Base-by-base conservation (phyloP, 1,140 invertebrate species). In the Drosophila varians region DNA sequence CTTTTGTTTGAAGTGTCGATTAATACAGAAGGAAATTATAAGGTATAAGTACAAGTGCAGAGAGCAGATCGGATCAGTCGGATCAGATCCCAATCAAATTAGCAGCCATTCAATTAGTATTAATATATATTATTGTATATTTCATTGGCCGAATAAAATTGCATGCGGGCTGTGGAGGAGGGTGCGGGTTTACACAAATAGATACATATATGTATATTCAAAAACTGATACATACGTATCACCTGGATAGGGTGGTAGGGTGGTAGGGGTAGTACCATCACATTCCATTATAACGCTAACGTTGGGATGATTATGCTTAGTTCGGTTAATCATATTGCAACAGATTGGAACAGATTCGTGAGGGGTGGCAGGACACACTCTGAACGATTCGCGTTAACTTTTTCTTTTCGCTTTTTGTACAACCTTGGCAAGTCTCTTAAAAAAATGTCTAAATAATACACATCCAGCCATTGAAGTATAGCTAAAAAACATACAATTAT, bases 181-280 rank as follows among this genome's bases (percentile, higher is more conserved):
- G 45, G 68, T 71, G 65, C 65, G 45, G 42, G 31, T 31, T 31
- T 31, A 68, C 66, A 68, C 62, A 66, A 18, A 42, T 47, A 25
- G 21, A 47, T 40, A 38, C 19, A 23, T 53, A 18, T 23, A 28
- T 49, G 5, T 53, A 65, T 66, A 56, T 31, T 56, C 49, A 69
- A 69, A n/a, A 69, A 71, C 68, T 46, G 68, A 71, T 70, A 71
- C 66, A 71, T 70, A 71, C 65, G 58, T 71, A 60, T 71, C 68
- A n/a, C 61, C 65, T 14, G 51, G 62, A 38, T 12, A 9, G 36
- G 34, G 36, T 4, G n/a, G n/a, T 21, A 21, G 21, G 21, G 21
- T 21, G 14, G 14, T 12, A 38, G 12, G 36, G 36, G n/a, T 12
- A 38, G 38, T 66, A 66, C 42, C 61, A 66, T 53, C 64, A 68